phyloP scores from a whole-genome alignment of 2,888 invertebrate genomes.

The Sepiola atlantica region DNA sequence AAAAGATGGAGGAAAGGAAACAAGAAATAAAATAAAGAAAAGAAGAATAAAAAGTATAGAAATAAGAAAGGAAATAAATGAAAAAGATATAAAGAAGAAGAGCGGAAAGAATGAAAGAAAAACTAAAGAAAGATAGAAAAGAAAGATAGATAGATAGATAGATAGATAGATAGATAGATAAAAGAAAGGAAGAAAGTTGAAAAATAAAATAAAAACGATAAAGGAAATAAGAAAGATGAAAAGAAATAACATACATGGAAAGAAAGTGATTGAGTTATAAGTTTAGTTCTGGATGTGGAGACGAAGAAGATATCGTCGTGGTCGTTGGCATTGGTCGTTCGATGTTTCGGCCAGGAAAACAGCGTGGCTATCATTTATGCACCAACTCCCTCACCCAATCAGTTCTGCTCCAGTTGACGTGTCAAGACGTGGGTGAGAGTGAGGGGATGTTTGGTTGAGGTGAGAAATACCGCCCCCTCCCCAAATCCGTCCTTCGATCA shows the following conservation, averaged over 20 bases:
- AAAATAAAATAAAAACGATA: neutral
- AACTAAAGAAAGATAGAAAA: neutral
- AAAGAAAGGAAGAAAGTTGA: neutral
- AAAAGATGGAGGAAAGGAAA: neutral
- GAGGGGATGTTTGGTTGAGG: too few species aligned
- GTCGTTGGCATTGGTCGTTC: neutral
- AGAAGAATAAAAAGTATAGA: neutral
- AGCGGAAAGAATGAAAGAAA: neutral
- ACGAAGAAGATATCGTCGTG: neutral
- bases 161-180: too few species aligned
- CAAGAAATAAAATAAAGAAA: too few species aligned
- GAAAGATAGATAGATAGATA: neutral
- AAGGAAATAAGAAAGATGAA: neutral
- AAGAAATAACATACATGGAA: neutral
- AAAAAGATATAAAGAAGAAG: neutral
- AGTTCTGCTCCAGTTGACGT: conserved; percentile 41
- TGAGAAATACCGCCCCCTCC: neutral
- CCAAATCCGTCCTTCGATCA: neutral
- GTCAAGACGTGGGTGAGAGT: neutral
- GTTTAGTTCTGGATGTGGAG: neutral
- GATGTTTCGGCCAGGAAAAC: neutral
- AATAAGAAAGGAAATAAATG: neutral
- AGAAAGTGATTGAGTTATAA: neutral
- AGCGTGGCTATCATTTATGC: conserved; percentile 6
- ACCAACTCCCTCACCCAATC: conserved; percentile 32